Percentiles rank a stretch among this genome's conserved stretches.
Conservation (phyloP, 2,888 invertebrate genomes). For the Cecidostiba fungosa region DNA sequence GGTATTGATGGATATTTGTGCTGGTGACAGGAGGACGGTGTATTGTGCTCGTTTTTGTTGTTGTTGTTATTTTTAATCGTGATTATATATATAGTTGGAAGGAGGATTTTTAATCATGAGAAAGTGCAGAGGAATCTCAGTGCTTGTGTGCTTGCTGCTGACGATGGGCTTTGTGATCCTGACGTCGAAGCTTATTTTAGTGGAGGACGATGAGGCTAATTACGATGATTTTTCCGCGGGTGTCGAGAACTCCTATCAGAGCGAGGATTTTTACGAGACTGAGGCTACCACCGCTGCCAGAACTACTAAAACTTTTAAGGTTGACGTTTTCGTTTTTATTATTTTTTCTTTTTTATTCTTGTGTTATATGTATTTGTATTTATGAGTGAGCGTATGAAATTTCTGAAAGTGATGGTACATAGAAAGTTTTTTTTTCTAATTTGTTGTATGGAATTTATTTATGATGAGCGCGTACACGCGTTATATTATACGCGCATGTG, state of each 20-base stretch:
- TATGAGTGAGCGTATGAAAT: no score
- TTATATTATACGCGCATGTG: no score
- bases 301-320: slow-evolving; percentile 34
- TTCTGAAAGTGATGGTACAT: no score
- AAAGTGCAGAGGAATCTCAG: slow-evolving; percentile 33
- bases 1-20: neutral
- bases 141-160: slow-evolving; percentile 36
- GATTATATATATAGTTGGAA: no score
- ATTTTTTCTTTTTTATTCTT: neutral
- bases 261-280: slow-evolving; percentile 40
- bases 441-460: neutral
- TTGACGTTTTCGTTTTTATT: slow-evolving; percentile 13
- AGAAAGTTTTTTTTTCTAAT: neutral
- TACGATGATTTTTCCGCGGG: slow-evolving; percentile 26
- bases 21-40: neutral
- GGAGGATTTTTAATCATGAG: slow-evolving; percentile 38
- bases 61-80: neutral
- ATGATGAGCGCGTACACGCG: neutral
- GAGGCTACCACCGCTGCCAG: slow-evolving; percentile 7
- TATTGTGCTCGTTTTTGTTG: neutral
- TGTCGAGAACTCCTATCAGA: slow-evolving; percentile 30
- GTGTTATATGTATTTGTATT: neutral
- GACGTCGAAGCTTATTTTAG: slow-evolving; percentile 37
- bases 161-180: slow-evolving; percentile 41
- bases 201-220: slow-evolving; percentile 32